Evolutionary conservation across 2,888 invertebrate genomes (phyloP).

Genomic region (Tiliacea aurago): DNA sequence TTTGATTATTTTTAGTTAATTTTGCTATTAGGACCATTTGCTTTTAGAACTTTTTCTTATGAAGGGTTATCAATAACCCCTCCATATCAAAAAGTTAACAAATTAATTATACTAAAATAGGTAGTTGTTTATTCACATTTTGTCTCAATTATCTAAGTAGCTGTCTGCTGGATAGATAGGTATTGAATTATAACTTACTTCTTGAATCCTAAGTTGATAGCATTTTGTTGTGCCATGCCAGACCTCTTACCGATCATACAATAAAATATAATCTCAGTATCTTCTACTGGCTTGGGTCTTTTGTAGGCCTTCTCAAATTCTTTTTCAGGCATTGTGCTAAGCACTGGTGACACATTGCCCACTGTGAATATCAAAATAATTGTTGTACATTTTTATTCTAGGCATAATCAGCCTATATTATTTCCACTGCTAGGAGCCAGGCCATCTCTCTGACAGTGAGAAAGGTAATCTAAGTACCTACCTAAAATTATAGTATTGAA

Average conservation of each 20-base stretch:
- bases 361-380: slow-evolving; percentile 80
- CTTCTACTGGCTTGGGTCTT: slow-evolving; percentile 90
- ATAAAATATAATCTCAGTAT: slow-evolving; percentile 92
- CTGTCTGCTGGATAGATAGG: background rate
- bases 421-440: too few species aligned
- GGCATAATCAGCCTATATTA: too few species aligned
- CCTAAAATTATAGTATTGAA: background rate
- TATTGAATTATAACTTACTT: slow-evolving; percentile 86
- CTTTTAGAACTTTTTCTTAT: too few species aligned
- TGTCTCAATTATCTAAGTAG: background rate
- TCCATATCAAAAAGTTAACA: too few species aligned
- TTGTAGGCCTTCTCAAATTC: slow-evolving; percentile 91
- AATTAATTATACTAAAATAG: background rate
- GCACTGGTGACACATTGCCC: slow-evolving; percentile 84
- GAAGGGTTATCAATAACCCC: too few species aligned
- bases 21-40: too few species aligned
- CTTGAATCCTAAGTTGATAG: slow-evolving; percentile 90
- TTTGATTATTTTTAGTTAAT: too few species aligned
- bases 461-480: background rate
- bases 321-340: slow-evolving; percentile 84
- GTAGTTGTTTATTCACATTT: background rate
- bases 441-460: too few species aligned
- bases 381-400: too few species aligned
- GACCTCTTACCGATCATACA: slow-evolving; percentile 93
- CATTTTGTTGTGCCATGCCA: slow-evolving; percentile 91